Percentiles rank a stretch among this genome's conserved stretches.
Conservation (phyloP, 2,113 vertebrate genomes). For the Thryonomys swinderianus region DNA sequence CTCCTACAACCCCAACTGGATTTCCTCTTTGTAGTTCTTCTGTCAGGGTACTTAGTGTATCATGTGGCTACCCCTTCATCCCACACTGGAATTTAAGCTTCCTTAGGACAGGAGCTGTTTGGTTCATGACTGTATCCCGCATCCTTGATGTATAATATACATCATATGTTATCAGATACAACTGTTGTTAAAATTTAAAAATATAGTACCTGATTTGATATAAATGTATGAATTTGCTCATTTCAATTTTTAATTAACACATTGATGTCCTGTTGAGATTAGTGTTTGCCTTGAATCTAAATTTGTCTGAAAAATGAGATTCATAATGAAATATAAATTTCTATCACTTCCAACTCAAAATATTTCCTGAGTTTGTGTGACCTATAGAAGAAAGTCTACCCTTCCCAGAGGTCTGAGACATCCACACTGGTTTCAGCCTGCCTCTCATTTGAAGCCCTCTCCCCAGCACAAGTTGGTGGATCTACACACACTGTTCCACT, state of each 20-base stretch:
- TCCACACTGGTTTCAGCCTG: not conserved
- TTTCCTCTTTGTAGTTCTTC: not conserved
- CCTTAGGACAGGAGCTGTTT: not conserved
- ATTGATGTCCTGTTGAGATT: not conserved
- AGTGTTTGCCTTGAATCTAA: not conserved
- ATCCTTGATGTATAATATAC: not conserved
- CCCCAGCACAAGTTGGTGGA: not conserved
- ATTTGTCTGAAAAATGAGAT: not conserved
- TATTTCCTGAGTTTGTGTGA: conserved; percentile 2
- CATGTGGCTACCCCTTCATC: too few relatives aligned
- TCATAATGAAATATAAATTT: not conserved
- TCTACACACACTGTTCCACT: not conserved
- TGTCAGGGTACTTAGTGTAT: not conserved
- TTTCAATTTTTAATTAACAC: not conserved
- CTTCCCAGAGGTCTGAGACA: not conserved
- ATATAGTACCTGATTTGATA: not conserved
- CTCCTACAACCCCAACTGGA: not conserved
- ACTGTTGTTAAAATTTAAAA: conserved; percentile 8
- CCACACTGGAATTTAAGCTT: not conserved
- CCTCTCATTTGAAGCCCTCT: not conserved
- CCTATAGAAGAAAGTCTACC: not conserved
- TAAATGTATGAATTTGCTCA: not conserved
- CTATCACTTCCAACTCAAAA: not conserved
- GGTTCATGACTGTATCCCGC: not conserved
- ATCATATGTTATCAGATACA: not conserved